These are phyloP conservation scores for Acipenser ruthenus DNA, from an alignment of 2,797 vertebrate species.

Conservation along the genomic window DNA sequence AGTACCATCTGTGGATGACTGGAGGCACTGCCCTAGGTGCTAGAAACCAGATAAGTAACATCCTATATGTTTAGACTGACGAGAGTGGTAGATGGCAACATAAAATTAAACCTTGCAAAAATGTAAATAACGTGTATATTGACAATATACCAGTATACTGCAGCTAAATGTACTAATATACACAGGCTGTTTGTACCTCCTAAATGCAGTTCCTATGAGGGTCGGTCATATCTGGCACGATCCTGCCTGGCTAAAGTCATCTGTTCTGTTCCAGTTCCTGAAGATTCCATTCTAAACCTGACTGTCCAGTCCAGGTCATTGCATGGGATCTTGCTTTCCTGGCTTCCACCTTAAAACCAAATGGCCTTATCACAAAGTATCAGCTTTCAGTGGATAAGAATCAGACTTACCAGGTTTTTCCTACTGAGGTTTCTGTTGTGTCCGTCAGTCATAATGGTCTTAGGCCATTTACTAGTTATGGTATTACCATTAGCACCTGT, in stretches of 20 bases:
- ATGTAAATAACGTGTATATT: too few species aligned
- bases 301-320: constrained; percentile 46
- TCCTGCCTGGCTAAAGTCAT: constrained; percentile 11
- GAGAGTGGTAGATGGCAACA: constrained; percentile 78
- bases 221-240: constrained; percentile 15
- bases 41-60: constrained; percentile 73
- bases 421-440: constrained; percentile 5
- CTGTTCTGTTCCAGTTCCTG: constrained; percentile 55
- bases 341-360: constrained; percentile 46
- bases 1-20: constrained; percentile 84
- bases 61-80: constrained; percentile 67
- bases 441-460: background rate
- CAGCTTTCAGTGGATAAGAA: constrained; percentile 23
- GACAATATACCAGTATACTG: too few species aligned
- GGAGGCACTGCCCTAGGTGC: constrained; percentile 83
- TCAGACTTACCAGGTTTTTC: constrained; percentile 25
- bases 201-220: background rate
- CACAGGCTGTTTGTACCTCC: too few species aligned
- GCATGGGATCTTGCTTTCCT: constrained; percentile 45
- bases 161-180: too few species aligned
- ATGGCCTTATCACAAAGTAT: constrained; percentile 23
- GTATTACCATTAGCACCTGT: background rate
- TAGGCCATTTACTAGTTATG: background rate
- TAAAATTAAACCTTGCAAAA: too few species aligned
- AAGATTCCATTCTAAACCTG: constrained; percentile 49